Conservation (phyloP, 1,140 invertebrate genomes). For the Solenopsis invicta region DNA sequence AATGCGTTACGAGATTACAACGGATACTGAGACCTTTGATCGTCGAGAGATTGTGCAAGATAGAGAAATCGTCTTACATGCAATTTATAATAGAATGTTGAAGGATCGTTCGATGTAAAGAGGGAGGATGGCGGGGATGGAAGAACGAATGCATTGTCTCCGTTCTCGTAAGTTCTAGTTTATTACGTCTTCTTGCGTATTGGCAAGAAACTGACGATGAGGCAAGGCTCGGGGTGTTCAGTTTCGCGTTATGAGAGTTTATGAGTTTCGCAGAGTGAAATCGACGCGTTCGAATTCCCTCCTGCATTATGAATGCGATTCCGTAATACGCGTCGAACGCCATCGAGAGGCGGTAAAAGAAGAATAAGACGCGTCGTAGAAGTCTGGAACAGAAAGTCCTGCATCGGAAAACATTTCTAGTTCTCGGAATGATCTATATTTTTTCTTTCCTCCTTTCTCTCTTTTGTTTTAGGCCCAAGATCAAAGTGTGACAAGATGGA, state of each 20-base stretch:
- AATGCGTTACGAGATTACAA: conserved; percentile 55
- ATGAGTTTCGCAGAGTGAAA: no score
- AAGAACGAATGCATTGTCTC: conserved; percentile 19
- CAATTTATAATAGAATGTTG: conserved; percentile 46
- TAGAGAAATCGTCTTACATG: conserved; percentile 46
- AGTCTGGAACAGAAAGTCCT: neutral
- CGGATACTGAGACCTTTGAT: conserved; percentile 44
- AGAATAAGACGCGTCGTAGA: conserved; percentile 1
- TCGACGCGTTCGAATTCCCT: neutral
- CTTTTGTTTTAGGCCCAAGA: neutral
- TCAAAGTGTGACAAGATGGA: neutral
- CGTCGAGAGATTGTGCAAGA: conserved; percentile 43
- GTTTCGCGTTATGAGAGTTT: conserved; percentile 41
- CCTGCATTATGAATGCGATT: neutral
- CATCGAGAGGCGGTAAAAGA: neutral
- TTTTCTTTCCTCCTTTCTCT: neutral
- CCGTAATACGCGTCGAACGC: neutral
- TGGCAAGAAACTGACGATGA: neutral
- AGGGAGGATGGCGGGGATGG: neutral
- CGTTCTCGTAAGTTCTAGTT: conserved; percentile 18
- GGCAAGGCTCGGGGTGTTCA: neutral
- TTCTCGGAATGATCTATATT: neutral
- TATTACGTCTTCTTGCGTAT: conserved; percentile 43
- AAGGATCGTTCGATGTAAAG: conserved; percentile 4
- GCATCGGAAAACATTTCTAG: neutral